Evolutionary conservation across 2,113 vertebrate genomes (phyloP).

Genomic region (Eubucco bourcierii): DNA sequence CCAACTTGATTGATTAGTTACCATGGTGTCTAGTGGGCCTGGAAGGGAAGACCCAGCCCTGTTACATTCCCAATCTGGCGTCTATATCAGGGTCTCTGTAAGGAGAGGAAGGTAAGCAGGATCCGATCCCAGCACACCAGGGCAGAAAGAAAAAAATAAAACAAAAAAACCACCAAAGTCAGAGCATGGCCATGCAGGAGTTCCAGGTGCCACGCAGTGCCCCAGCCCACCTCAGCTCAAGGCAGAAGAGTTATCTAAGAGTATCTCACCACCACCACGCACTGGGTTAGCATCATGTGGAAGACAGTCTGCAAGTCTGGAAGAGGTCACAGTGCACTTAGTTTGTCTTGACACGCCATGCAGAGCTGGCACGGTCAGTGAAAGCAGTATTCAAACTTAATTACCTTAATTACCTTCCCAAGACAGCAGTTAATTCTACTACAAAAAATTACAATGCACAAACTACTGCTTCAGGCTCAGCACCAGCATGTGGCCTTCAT

Average conservation of each 20-base stretch:
- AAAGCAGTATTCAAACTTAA: constrained; percentile 27
- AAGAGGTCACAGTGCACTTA: background rate
- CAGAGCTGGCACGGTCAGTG: constrained; percentile 44
- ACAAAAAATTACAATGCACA: background rate
- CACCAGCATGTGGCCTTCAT: background rate
- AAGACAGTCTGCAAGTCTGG: background rate
- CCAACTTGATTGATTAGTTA: constrained; percentile 77
- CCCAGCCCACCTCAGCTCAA: constrained; percentile 39
- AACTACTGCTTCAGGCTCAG: constrained; percentile 14
- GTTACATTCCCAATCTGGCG: constrained; percentile 73
- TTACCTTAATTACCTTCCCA: background rate
- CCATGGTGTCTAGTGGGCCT: constrained; percentile 78
- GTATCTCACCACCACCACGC: constrained; percentile 14
- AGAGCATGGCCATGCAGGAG: constrained; percentile 72
- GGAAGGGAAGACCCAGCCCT: constrained; percentile 75
- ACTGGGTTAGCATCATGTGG: constrained; percentile 45
- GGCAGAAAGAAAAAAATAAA: constrained; percentile 47
- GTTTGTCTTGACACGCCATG: constrained; percentile 19
- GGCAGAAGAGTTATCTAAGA: constrained; percentile 42
- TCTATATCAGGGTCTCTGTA: constrained; percentile 78
- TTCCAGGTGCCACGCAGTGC: background rate
- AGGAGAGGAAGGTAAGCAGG: constrained; percentile 76
- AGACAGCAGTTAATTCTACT: constrained; percentile 26
- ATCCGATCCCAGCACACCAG: constrained; percentile 69
- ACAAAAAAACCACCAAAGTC: constrained; percentile 31